Percentiles rank a stretch among this genome's conserved stretches.
Conservation (phyloP, 2,113 vertebrate genomes). For the Phoxinus phoxinus region DNA sequence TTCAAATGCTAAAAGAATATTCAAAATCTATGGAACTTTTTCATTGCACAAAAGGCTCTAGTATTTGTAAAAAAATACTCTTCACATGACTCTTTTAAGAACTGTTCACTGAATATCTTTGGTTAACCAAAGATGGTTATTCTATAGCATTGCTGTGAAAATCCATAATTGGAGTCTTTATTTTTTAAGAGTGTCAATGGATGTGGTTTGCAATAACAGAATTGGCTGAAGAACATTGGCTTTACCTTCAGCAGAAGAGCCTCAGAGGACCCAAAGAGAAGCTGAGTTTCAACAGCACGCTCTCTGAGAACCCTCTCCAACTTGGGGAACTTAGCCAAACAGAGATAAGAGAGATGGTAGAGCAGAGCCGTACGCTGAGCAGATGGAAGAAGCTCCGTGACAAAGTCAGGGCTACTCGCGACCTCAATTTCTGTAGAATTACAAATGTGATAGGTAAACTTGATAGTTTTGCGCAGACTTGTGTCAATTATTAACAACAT, state of each 20-base stretch:
- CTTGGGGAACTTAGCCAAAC: constrained; percentile 24
- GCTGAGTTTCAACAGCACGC: constrained; percentile 29
- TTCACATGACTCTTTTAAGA: background rate
- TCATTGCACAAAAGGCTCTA: no score
- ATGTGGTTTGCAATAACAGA: background rate
- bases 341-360: constrained; percentile 26
- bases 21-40: no score
- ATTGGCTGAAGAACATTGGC: background rate
- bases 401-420: background rate
- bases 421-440: background rate
- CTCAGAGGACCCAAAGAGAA: constrained; percentile 41
- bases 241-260: constrained; percentile 31
- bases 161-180: no score
- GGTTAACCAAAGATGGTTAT: no score
- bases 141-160: no score
- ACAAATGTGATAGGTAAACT: background rate
- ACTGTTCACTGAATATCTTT: no score
- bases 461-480: no score
- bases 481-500: background rate
- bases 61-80: no score
- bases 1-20: no score
- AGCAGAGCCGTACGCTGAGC: constrained; percentile 18
- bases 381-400: constrained; percentile 4
- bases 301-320: constrained; percentile 21
- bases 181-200: background rate